These are phyloP conservation scores for Oscheius sp. DNA, from an alignment of 2,888 invertebrate genomes.

Conservation along the genomic window DNA sequence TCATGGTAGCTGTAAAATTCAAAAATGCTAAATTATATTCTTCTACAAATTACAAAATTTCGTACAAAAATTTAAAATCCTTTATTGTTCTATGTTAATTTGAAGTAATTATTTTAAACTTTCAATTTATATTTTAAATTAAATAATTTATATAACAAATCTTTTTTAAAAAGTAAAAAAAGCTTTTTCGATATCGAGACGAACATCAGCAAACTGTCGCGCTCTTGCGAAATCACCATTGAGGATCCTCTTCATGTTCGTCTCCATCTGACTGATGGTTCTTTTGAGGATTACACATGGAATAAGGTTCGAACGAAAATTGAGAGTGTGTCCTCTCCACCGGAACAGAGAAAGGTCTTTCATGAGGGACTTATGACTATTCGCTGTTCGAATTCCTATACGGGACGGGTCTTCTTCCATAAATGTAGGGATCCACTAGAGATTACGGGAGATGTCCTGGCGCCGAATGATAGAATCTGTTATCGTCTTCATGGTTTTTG, in stretches of 20 bases:
- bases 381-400: not conserved
- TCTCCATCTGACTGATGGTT: not conserved
- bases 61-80: too few relatives aligned
- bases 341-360: conserved; percentile 13
- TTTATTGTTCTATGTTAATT: too few relatives aligned
- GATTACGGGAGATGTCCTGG: conserved; percentile 7
- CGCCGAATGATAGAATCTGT: conserved; percentile 12
- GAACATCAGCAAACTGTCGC: not conserved
- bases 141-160: too few relatives aligned
- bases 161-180: too few relatives aligned
- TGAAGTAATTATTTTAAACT: too few relatives aligned
- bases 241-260: not conserved
- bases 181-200: conserved; percentile 7
- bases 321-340: not conserved
- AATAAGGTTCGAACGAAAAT: conserved; percentile 13
- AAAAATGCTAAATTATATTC: too few relatives aligned
- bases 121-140: too few relatives aligned
- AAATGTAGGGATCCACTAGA: conserved; percentile 1
- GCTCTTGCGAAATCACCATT: not conserved
- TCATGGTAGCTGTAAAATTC: too few relatives aligned
- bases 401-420: conserved; percentile 9
- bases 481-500: conserved; percentile 16
- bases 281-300: conserved; percentile 17
- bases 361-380: conserved; percentile 8
- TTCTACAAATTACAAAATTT: too few relatives aligned